Conservation (phyloP, 2,888 invertebrate species). For the Thera britannica region DNA sequence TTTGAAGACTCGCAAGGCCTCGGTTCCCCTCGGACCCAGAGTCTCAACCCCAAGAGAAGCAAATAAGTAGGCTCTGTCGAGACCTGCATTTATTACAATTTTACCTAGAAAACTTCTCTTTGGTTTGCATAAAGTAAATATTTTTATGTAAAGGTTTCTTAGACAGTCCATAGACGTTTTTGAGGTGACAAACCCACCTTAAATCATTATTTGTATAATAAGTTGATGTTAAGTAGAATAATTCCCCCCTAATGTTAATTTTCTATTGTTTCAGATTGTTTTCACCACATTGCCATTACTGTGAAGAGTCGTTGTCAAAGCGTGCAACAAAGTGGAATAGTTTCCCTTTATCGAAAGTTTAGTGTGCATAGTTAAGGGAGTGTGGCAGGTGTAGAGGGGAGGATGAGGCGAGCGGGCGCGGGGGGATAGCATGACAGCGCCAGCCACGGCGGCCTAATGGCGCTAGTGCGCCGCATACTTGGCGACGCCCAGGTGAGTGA, state of each 20-base stretch:
- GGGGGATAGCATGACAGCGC: constrained; percentile 84
- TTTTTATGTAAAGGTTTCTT: too few relatives aligned
- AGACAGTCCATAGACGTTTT: too few relatives aligned
- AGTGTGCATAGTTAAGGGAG: constrained; percentile 50
- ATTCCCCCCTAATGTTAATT: constrained; percentile 5
- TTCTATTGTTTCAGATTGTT: constrained; percentile 67
- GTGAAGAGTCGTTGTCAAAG: constrained; percentile 43
- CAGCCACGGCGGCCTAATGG: constrained; percentile 90
- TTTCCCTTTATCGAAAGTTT: constrained; percentile 60
- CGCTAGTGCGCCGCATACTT: constrained; percentile 93
- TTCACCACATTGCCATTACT: constrained; percentile 47
- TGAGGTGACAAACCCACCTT: too few relatives aligned
- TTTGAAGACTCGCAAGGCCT: too few relatives aligned
- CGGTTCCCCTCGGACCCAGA: too few relatives aligned
- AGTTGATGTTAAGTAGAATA: too few relatives aligned
- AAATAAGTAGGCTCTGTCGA: too few relatives aligned
- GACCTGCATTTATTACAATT: too few relatives aligned
- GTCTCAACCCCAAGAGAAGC: too few relatives aligned
- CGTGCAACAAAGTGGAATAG: constrained; percentile 62
- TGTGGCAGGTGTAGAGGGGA: constrained; percentile 56
- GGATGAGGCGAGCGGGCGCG: constrained; percentile 53
- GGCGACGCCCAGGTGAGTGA: constrained; percentile 92
- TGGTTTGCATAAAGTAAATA: too few relatives aligned
- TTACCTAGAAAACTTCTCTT: too few relatives aligned
- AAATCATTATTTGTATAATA: too few relatives aligned